phyloP scores from a whole-genome alignment of 1,140 invertebrate genomes.

The Drosophila subobscura region DNA sequence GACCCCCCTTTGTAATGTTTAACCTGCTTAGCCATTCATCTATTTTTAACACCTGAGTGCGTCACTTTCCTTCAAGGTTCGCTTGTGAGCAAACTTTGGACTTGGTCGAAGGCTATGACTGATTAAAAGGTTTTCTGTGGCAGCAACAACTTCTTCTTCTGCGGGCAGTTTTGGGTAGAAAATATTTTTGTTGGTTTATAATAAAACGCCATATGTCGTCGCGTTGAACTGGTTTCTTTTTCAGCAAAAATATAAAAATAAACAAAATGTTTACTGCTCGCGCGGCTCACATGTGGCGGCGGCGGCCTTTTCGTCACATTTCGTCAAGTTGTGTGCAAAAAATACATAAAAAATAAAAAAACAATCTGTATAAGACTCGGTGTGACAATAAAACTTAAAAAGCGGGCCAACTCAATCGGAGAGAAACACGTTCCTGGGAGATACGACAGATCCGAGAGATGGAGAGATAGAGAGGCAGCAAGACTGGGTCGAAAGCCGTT shows the following conservation, averaged over 20 bases:
- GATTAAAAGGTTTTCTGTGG: constrained; percentile 16
- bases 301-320: constrained; percentile 61
- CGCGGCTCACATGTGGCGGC: background rate
- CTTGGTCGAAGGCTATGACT: constrained; percentile 27
- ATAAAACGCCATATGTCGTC: constrained; percentile 63
- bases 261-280: constrained; percentile 62
- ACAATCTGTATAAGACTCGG: constrained; percentile 19
- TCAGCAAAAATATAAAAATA: constrained; percentile 58
- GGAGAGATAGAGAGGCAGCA: background rate
- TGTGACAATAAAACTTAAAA: constrained; percentile 39
- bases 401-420: constrained; percentile 21
- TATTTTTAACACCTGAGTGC: constrained; percentile 19
- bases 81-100: constrained; percentile 24
- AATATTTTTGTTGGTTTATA: constrained; percentile 10
- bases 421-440: constrained; percentile 56
- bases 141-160: too few relatives aligned
- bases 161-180: background rate
- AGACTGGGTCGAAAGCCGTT: constrained; percentile 12
- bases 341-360: constrained; percentile 21
- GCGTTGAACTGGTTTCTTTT: constrained; percentile 61
- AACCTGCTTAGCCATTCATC: background rate
- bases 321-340: constrained; percentile 66
- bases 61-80: constrained; percentile 33
- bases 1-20: background rate
- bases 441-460: too few relatives aligned